Conservation (phyloP, 2,113 vertebrate genomes). For the Pseudorectes ferrugineus region DNA sequence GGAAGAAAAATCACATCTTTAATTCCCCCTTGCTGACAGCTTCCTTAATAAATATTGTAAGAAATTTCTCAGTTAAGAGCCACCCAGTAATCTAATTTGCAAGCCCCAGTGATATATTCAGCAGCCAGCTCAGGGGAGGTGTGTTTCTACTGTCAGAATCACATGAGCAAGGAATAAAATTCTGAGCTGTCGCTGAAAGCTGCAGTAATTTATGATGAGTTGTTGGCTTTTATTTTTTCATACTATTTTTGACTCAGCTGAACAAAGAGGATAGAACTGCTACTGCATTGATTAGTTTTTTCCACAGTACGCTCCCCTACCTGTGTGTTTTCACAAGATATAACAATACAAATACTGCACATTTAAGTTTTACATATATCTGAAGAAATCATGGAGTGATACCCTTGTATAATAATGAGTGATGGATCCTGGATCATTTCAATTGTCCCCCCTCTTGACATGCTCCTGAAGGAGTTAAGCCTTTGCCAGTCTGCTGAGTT, state of each 20-base stretch:
- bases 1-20: not conserved
- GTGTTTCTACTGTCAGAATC: conserved; percentile 33
- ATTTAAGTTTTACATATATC: fast-evolving
- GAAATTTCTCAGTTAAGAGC: conserved; percentile 20
- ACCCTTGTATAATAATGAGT: not conserved
- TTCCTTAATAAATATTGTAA: conserved; percentile 44
- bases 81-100: conserved; percentile 26
- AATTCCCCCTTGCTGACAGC: conserved; percentile 13
- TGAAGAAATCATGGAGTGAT: not conserved
- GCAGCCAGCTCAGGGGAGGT: conserved; percentile 22
- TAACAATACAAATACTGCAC: not conserved
- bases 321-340: not conserved
- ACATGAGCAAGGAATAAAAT: conserved; percentile 28
- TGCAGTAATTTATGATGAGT: conserved; percentile 20
- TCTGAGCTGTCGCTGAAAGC: not conserved
- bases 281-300: not conserved
- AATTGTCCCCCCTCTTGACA: fast-evolving
- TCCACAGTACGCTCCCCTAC: not conserved
- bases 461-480: not conserved
- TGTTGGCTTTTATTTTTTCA: conserved; percentile 24
- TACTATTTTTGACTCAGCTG: not conserved
- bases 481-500: not conserved
- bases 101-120: conserved; percentile 34
- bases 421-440: not conserved
- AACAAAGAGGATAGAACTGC: not conserved